Percentiles rank a stretch among this genome's conserved stretches.
Conservation (phyloP, 2,797 vertebrate genomes). For the Sparus aurata region DNA sequence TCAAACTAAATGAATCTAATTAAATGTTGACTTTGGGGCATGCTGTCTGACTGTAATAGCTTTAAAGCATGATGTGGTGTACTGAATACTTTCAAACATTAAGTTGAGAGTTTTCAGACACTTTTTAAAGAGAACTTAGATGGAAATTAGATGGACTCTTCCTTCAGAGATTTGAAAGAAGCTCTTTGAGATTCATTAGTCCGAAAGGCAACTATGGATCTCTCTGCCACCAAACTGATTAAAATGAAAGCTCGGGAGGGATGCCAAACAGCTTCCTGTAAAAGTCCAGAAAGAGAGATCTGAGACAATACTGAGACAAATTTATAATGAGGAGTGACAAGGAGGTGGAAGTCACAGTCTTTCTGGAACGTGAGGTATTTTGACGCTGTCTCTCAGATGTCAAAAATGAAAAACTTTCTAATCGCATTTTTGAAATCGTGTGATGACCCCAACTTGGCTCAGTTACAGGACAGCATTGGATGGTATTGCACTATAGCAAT, state of each 20-base stretch:
- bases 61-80: neutral
- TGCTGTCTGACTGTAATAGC: neutral
- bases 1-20: constrained; percentile 15
- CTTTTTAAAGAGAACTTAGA: neutral
- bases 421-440: neutral
- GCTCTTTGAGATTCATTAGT: constrained; percentile 18
- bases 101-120: neutral
- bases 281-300: constrained; percentile 3
- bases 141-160: constrained; percentile 13
- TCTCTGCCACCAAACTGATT: constrained; percentile 35
- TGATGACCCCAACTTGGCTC: neutral
- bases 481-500: neutral
- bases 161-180: neutral
- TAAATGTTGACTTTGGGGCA: neutral
- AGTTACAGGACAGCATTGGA: neutral
- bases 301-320: neutral
- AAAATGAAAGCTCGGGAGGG: constrained; percentile 43
- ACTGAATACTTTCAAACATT: neutral
- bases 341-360: neutral
- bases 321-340: neutral
- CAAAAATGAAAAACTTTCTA: no score
- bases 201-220: neutral
- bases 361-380: neutral
- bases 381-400: neutral
- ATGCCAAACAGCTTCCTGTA: constrained; percentile 20